phyloP scores from a whole-genome alignment of 1,140 invertebrate species.

The Akabosia matsudoensis region DNA sequence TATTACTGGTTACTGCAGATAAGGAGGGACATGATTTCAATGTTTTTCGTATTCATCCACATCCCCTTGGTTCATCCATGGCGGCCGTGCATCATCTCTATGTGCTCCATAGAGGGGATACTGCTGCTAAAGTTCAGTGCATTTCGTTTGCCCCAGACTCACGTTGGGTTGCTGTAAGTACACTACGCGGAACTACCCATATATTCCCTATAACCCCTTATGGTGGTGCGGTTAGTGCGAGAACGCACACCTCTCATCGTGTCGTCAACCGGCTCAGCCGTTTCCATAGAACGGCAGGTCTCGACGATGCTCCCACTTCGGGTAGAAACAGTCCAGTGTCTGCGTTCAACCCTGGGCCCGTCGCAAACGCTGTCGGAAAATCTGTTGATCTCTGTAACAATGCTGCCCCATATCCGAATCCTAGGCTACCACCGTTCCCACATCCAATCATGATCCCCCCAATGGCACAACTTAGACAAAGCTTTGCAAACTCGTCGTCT shows the following conservation, averaged over 20 bases:
- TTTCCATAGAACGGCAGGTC: conserved; percentile 91
- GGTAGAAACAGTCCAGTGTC: conserved; percentile 73
- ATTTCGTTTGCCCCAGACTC: conserved; percentile 86
- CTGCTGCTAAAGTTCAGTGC: conserved; percentile 66
- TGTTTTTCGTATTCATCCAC: conserved; percentile 88
- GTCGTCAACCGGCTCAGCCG: conserved; percentile 92
- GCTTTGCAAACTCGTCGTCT: conserved; percentile 32
- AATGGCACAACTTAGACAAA: conserved; percentile 78
- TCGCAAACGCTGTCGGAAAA: conserved; percentile 37
- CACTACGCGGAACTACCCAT: conserved; percentile 92
- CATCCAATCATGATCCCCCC: conserved; percentile 74
- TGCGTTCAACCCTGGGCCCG: conserved; percentile 53
- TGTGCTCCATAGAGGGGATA: conserved; percentile 78
- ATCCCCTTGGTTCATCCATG: conserved; percentile 79
- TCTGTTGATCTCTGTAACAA: conserved; percentile 49
- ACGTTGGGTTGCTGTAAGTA: conserved; percentile 91
- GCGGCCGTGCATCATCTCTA: conserved; percentile 95
- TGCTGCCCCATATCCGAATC: conserved; percentile 77
- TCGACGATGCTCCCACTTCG: conserved; percentile 64
- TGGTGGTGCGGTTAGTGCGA: conserved; percentile 81
- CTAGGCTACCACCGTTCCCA: conserved; percentile 82
- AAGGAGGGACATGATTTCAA: conserved; percentile 93
- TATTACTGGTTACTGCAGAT: conserved; percentile 87
- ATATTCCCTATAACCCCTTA: conserved; percentile 97
- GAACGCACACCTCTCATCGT: conserved; percentile 87